Evolutionary conservation across 2,888 invertebrate species (phyloP), one percentile per base, ranked within the genome.

Genomic region (Polietes domitor): DNA sequence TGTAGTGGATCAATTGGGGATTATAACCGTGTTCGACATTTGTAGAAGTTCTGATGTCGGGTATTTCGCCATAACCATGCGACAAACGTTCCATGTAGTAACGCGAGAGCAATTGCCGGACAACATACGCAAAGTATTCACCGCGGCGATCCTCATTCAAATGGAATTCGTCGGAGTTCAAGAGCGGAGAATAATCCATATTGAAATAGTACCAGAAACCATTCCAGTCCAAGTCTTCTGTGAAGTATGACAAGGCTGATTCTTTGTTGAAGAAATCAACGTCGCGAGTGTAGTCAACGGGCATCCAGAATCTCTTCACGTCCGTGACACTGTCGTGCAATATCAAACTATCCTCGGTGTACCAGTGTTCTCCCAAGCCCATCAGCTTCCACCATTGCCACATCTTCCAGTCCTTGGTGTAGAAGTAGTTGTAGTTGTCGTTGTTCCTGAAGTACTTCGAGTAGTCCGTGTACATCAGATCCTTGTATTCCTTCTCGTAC

Each of bases 171-270:
- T 93, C 91, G 70, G 93, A 93, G 81, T 93, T 92, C 88, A 95
- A 92, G 94, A 94, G 95, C 88, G 91, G 93, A 0, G 96, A 95
- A 88, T 94, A 94, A 65, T 93, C 92, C 83, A 95, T 89, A 83
- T 94, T 93, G 85, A 91, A 89, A 88, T 94, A 93, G 89, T 94
- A 94, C 91, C 95, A 37, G 88, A 93, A 94, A 41, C 93, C 88
- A 89, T 95, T 96, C 28, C 95, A 91, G 63, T 93, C 94, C 68
- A 94, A 92, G 89, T 96, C 96, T 88, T 96, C 95, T 7, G 94
- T 94, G 92, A 94, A 96, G 91, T 96, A 96, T 37, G 93, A 91
- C 43, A 96, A 85, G 10, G 93, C 91, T 80, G 93, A 93, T 83
- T 95, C 94, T 0, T 93, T 92, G 87, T 93, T 92, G 80, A 92